Evolutionary conservation across 1,140 invertebrate genomes (phyloP), one percentile per base, ranked within the genome.

Genomic region (Vanessa atalanta): DNA sequence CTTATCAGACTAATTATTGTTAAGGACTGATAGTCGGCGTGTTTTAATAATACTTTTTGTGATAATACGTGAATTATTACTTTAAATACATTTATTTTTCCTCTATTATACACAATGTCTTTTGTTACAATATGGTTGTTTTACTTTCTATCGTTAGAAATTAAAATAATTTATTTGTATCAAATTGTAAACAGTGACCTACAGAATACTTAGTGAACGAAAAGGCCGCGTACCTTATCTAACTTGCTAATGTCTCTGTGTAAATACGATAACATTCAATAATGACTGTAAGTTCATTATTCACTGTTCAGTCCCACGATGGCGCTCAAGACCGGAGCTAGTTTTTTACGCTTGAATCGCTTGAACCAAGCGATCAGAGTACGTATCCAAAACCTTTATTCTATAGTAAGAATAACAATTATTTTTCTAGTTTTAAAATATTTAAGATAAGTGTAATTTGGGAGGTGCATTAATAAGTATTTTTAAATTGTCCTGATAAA

Each of bases 271-370:
- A 70, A 71, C 57, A 70, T 63, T 50, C 50, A 78, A 66, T 68
- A 65, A 61, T 67, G 50, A 66, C 31, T 43, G 26, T 50, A 55
- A 61, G 61, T 7, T 26, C 53, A 14, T 15, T 14, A 37, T 47
- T 60, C 37, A 55, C 31, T 53, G 72, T 72, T 83, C 78, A 86
- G 82, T 86, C 31, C n/a, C 77, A 87, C 79, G 14, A 92, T 92
- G 90, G 88, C 88, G 79, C 81, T 92, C 68, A 86, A 79, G 68
- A 81, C 73, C 60, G 82, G 85, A 78, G 83, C 79, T 50, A 79
- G 82, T 81, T 86, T 89, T 65, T 65, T 90, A 31, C 80, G 82
- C 37, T 70, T 85, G 3, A 81, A 78, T 70, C 26, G 79, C 37
- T 65, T 89, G 8, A 79, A 81, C 14, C 85, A 82, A 67, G 66